Conservation (phyloP, 2,888 invertebrate genomes). For the Callinectes sapidus region DNA sequence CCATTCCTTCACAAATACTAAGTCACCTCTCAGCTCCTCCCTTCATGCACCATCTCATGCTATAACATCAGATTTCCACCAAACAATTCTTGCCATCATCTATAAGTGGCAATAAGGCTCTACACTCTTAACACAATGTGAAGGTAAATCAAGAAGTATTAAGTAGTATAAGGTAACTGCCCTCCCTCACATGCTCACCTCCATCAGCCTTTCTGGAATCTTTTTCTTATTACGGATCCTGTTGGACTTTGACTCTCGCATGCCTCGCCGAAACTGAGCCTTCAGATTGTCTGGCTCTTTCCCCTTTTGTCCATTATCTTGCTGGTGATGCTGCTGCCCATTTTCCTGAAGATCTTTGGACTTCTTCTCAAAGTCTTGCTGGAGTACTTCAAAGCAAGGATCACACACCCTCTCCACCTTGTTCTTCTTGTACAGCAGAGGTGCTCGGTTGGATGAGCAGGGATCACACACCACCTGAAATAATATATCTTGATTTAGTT, state of each 20-base stretch:
- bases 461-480: slow-evolving; percentile 80
- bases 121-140: neutral
- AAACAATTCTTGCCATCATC: no score
- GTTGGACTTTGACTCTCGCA: slow-evolving; percentile 48
- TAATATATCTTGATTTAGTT: neutral
- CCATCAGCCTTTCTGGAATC: slow-evolving; percentile 70
- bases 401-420: slow-evolving; percentile 79
- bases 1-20: neutral
- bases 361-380: slow-evolving; percentile 54
- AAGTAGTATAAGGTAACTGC: neutral
- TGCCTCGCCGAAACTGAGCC: slow-evolving; percentile 61
- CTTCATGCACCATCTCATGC: neutral
- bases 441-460: slow-evolving; percentile 80
- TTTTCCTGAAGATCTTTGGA: slow-evolving; percentile 45
- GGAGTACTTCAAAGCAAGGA: slow-evolving; percentile 77
- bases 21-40: neutral
- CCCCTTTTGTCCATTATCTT: neutral
- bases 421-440: slow-evolving; percentile 78
- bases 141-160: neutral
- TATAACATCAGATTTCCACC: no score
- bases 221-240: slow-evolving; percentile 45
- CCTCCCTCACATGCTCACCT: slow-evolving; percentile 51
- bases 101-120: neutral
- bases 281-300: slow-evolving; percentile 42
- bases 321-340: slow-evolving; percentile 16